phyloP scores from a whole-genome alignment of 2,113 vertebrate genomes.

The Mustelus asterias region DNA sequence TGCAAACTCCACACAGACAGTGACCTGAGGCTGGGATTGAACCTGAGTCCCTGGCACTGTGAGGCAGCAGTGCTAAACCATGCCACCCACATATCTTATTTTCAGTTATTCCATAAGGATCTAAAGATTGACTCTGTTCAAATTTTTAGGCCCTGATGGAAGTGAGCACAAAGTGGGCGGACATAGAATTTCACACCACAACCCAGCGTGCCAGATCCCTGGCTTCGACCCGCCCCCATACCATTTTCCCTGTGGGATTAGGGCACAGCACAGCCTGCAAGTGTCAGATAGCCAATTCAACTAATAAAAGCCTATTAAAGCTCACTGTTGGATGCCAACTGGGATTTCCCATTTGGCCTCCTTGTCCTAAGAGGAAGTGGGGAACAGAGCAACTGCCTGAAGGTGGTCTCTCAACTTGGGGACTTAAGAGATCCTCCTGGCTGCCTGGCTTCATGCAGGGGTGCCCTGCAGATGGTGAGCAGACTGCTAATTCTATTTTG shows the following conservation, averaged over 20 bases:
- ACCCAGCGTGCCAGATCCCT: not conserved
- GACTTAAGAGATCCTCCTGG: not conserved
- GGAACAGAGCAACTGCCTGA: not conserved
- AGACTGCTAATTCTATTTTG: not conserved
- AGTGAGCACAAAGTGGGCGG: not conserved
- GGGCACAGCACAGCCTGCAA: not conserved
- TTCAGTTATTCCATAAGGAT: not conserved
- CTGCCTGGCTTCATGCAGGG: not conserved
- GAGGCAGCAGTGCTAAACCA: no score
- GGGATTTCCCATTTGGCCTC: not conserved
- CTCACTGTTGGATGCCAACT: not conserved
- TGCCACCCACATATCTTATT: not conserved
- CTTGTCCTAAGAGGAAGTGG: not conserved
- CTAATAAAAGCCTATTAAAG: not conserved
- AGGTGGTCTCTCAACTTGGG: not conserved
- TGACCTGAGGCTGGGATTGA: no score
- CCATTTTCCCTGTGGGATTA: not conserved
- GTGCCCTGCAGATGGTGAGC: not conserved
- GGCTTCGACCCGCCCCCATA: not conserved
- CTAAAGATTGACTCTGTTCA: not conserved
- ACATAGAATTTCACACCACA: not conserved
- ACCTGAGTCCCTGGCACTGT: no score
- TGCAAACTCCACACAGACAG: no score
- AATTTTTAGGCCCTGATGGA: not conserved
- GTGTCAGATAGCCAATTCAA: not conserved